Evolutionary conservation across 2,797 vertebrate genomes (phyloP).

Genomic region (Fundulus diaphanus): DNA sequence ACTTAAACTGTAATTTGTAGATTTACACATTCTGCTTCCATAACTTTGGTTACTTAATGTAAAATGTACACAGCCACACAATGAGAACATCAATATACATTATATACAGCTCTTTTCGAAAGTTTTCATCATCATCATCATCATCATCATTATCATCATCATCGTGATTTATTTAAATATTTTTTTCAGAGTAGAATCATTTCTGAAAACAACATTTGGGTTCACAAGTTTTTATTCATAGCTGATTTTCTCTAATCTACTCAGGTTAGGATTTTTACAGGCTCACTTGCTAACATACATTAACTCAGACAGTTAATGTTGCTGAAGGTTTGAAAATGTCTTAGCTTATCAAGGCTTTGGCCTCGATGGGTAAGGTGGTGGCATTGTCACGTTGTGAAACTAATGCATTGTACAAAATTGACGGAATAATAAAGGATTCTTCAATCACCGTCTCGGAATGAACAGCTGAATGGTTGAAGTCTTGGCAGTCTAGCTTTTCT

Average conservation of each 20-base stretch:
- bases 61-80: not conserved
- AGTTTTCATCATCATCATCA: not conserved
- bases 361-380: no score
- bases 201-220: not conserved
- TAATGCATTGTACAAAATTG: not conserved
- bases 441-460: not conserved
- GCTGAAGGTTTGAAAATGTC: no score
- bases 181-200: not conserved
- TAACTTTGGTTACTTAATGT: not conserved
- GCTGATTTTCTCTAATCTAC: not conserved
- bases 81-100: not conserved
- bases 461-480: not conserved
- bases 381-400: no score
- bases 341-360: no score
- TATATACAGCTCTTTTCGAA: not conserved
- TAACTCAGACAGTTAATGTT: no score
- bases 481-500: not conserved
- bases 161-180: not conserved
- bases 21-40: not conserved
- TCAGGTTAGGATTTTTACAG: not conserved
- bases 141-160: no score
- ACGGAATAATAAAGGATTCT: not conserved
- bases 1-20: not conserved
- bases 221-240: not conserved
- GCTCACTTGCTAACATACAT: not conserved